Evolutionary conservation across 2,888 invertebrate species (phyloP).

Genomic region (Lampropteryx suffumata): DNA sequence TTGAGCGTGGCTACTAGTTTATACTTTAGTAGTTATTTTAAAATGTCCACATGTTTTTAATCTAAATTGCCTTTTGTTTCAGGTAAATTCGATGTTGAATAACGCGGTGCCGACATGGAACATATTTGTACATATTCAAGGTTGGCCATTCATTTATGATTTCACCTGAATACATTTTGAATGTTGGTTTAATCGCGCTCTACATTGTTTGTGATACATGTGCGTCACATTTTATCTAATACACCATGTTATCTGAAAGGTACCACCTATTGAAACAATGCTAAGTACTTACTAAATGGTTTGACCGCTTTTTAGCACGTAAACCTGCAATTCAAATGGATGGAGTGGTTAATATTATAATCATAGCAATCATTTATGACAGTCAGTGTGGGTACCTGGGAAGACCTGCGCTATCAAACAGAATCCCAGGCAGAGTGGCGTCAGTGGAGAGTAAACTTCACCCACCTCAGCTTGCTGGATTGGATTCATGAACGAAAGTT

Average conservation of each 20-base stretch:
- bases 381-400: too few relatives aligned
- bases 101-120: constrained; percentile 32
- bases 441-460: too few relatives aligned
- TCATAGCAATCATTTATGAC: too few relatives aligned
- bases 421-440: too few relatives aligned
- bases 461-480: too few relatives aligned
- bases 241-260: background rate
- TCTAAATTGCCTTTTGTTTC: constrained; percentile 47
- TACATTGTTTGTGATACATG: constrained; percentile 23
- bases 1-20: background rate
- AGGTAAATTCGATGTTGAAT: constrained; percentile 54
- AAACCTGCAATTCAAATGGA: background rate
- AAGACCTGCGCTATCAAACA: too few relatives aligned
- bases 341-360: too few relatives aligned
- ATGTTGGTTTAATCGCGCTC: constrained; percentile 31
- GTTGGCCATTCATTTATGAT: constrained; percentile 45
- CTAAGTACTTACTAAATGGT: background rate
- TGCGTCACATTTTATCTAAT: constrained; percentile 23
- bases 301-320: background rate
- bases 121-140: constrained; percentile 41
- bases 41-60: background rate
- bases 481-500: too few relatives aligned
- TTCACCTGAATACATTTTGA: constrained; percentile 55
- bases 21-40: background rate
- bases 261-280: background rate